A percentile compares a stretch with the other conserved stretches of the same genome.
phyloP scores from a whole-genome alignment of 2,113 vertebrate genomes.

The Catharus fuscescens region DNA sequence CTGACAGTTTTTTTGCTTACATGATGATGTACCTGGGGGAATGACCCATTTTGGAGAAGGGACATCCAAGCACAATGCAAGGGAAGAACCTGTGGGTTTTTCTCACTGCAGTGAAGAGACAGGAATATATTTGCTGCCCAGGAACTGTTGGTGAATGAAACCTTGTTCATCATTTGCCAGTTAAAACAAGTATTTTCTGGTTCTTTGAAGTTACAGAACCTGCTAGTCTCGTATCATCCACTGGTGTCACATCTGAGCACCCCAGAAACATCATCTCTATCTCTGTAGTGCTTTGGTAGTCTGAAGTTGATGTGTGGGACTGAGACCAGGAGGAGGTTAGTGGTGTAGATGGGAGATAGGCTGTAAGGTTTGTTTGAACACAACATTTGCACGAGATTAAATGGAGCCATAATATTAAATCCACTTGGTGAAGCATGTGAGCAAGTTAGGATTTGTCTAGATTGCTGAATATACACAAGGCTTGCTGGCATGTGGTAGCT shows the following conservation, averaged over 20 bases:
- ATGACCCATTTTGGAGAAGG: not conserved
- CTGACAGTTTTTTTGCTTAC: not conserved
- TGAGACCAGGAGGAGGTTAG: not conserved
- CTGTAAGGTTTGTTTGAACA: not conserved
- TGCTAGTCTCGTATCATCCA: not conserved
- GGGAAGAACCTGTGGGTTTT: not conserved
- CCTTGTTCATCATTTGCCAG: not conserved
- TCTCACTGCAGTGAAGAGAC: not conserved
- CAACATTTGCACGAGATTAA: slow-evolving; percentile 8
- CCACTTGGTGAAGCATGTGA: not conserved
- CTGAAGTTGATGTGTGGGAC: not conserved
- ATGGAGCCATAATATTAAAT: not conserved
- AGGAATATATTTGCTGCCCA: not conserved
- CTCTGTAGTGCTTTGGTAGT: not conserved
- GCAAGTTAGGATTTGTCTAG: slow-evolving; percentile 33
- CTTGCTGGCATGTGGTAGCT: slow-evolving; percentile 29
- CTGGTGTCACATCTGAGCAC: not conserved
- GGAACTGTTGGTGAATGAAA: not conserved
- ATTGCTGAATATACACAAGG: not conserved
- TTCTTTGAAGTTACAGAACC: not conserved
- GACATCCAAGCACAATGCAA: not conserved
- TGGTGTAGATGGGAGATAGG: not conserved
- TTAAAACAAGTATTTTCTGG: not conserved
- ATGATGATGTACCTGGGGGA: rapidly evolving
- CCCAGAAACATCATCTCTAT: not conserved